phyloP scores from a whole-genome alignment of 2,888 invertebrate genomes.

The Coremacera marginata region DNA sequence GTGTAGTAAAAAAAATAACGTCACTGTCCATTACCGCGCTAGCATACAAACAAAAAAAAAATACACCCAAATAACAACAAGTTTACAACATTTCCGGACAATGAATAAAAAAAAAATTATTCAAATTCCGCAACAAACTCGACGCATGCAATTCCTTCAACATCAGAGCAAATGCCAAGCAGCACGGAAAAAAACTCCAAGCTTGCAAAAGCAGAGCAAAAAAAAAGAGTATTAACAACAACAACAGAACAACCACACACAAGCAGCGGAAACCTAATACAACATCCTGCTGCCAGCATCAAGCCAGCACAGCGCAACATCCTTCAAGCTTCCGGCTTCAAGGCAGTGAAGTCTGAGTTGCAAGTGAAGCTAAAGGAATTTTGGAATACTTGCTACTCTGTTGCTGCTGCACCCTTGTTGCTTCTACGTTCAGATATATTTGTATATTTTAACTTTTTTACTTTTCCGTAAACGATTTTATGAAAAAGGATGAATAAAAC shows the following conservation, averaged over 20 bases:
- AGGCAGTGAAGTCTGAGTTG: not conserved
- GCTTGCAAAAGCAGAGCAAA: not conserved
- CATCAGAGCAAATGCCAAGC: not conserved
- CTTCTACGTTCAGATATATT: not conserved
- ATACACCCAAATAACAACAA: not conserved
- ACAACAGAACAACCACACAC: not conserved
- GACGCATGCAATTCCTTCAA: conserved; percentile 7
- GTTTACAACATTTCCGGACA: conserved; percentile 15
- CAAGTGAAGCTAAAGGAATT: not conserved
- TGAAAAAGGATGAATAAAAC: not conserved
- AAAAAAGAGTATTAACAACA: not conserved
- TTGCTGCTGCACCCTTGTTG: not conserved
- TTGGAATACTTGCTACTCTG: not conserved
- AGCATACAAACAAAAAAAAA: not conserved
- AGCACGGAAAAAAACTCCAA: not conserved
- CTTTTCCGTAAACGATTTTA: conserved; percentile 7
- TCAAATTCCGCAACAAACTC: conserved; percentile 12
- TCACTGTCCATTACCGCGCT: conserved; percentile 3
- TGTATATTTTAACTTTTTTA: not conserved
- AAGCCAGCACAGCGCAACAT: conserved; percentile 17
- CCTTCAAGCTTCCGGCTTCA: conserved; percentile 10
- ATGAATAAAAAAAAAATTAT: conserved; percentile 30
- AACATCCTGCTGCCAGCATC: conserved; percentile 20
- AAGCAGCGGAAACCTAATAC: conserved; percentile 22
- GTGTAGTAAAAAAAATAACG: conserved; percentile 6